Base-by-base conservation (phyloP, 2,888 invertebrate species). In the Acholoe squamosa region DNA sequence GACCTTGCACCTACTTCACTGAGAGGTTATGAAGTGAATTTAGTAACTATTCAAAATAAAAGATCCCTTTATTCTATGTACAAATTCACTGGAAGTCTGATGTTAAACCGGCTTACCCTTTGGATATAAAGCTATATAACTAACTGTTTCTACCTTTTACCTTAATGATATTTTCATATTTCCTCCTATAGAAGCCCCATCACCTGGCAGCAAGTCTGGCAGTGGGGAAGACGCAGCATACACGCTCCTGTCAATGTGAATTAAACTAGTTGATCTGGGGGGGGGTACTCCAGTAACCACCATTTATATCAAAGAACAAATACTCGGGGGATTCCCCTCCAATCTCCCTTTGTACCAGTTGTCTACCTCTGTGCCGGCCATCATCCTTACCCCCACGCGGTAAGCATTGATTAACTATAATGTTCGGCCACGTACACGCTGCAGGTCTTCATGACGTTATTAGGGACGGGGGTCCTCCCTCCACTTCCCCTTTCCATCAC, bases 211-310 rank as follows among this genome's bases (percentile, higher is more conserved):
- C n/a, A n/a, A n/a, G n/a, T n/a, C n/a, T n/a, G 5, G 43, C 43
- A 43, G 43, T 10, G 10, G 43, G 43, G 43, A 43, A 43, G 43
- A 10, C n/a, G 14, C 19, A 61, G 22, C 61, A 61, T 61, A 19
- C n/a, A 71, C 25, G 61, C 61, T 71, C 71, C 25, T 25, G 25
- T 71, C 25, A 16, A 14, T 28, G 25, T 25, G 14, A 28, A 71
- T 71, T 71, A 28, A 71, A 71, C 28, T 71, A 28, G 71, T 71
- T n/a, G 71, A n/a, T n/a, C n/a, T n/a, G n/a, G n/a, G n/a, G n/a
- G n/a, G n/a, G 71, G 71, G 71, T 71, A n/a, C n/a, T n/a, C 71
- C 71, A 28, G 71, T 71, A 71, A 71, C 28, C 71, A 28, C n/a
- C 71, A 71, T 25, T 71, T n/a, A 3, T 25, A 71, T 71, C 71